A percentile compares a stretch with the other conserved stretches of the same genome.
These are phyloP conservation scores for Lasioglossum morio DNA, from an alignment of 2,888 invertebrate species.

Conservation along the genomic window DNA sequence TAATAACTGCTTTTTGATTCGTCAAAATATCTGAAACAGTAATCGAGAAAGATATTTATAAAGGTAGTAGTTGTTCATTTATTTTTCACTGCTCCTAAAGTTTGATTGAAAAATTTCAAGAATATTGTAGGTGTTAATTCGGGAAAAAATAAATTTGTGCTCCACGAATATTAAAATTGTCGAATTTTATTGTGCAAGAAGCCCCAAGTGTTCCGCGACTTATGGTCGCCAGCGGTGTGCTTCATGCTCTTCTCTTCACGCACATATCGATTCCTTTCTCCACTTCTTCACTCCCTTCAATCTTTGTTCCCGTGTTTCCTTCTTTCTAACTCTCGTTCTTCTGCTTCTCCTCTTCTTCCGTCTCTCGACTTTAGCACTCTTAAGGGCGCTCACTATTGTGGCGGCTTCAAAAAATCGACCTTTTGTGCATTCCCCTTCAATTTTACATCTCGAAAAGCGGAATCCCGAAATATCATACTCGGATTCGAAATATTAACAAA, in stretches of 20 bases:
- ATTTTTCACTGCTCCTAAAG: neutral
- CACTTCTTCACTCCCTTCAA: neutral
- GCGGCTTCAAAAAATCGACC: neutral
- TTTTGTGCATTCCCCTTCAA: neutral
- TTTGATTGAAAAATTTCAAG: neutral
- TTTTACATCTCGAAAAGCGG: neutral
- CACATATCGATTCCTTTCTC: constrained; percentile 2
- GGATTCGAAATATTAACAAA: neutral
- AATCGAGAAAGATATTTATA: neutral
- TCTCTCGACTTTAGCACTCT: constrained; percentile 5
- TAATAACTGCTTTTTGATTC: too few species aligned
- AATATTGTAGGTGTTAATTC: neutral
- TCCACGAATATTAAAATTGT: neutral
- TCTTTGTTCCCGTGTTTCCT: constrained; percentile 13
- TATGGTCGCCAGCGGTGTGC: neutral
- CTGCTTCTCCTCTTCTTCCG: neutral
- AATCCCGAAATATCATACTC: neutral
- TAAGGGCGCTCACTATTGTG: constrained; percentile 8
- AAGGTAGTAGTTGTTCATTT: neutral
- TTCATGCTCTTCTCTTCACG: neutral
- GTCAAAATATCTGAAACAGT: neutral
- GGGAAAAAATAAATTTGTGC: neutral
- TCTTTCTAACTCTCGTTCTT: neutral
- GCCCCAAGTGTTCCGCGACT: neutral
- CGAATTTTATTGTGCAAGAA: neutral